Base-by-base conservation (phyloP, 2,888 invertebrate genomes). In the Aleiodes alternator region DNA sequence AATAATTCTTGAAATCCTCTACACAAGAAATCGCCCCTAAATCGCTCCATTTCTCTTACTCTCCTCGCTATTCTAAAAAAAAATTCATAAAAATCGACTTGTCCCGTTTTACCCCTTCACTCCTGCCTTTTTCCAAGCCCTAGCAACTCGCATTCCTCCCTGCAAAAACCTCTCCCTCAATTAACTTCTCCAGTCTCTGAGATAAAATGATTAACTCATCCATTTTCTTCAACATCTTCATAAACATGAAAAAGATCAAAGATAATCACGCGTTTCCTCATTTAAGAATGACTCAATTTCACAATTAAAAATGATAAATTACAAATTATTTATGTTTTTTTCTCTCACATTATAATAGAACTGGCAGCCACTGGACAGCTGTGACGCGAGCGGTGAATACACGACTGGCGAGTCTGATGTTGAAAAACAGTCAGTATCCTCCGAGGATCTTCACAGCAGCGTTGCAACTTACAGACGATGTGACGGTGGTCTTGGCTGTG, bases 371-470 rank as follows among this genome's bases (percentile, higher is more conserved):
- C 91, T 93, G 73, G 95, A 95, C 87, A 95, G 94, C 89, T 96
- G 96, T 88, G 97, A 97, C 87, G 97, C 97, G 0, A 97, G 96
- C 76, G 96, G 96, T 12, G 97, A 97, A 90, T 96, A 96, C 81
- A 96, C 96, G 57, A 95, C 95, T 7, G 92, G 91, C 69, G 95
- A 95, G 85, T 93, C 93, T 68, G 93, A 93, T 86, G 91, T 93
- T 69, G 95, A 94, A 78, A 90, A 90, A 50, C 93, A 93, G 68
- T 95, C 95, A 0, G 92, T 94, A 79, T 93, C 95, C 0, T 95
- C 95, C 0, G 96, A 96, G 84, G 96, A 95, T 83, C 90, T 94
- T 77, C 94, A 95, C 85, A 92, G 95, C 82, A 95, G 95, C 84
- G 93, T 95, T 50, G 92, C 92, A 76, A 94, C 94, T 43, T 93